Conservation (phyloP, 2,113 vertebrate species). For the Symphodus melops region DNA sequence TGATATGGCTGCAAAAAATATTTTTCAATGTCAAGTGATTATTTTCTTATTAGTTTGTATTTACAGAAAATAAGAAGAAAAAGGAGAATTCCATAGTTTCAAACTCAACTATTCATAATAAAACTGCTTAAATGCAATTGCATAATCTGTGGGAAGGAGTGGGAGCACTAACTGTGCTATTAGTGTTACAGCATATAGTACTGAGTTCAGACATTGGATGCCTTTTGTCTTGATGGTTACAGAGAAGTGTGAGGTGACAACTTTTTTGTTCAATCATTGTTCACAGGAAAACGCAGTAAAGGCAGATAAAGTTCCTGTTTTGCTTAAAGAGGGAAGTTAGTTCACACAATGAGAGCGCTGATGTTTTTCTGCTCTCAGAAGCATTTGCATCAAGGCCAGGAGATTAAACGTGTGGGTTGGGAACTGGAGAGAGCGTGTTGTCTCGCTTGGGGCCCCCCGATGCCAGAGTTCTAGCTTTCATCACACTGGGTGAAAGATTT, state of each 20-base stretch:
- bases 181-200: neutral
- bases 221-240: conserved; percentile 18
- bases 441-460: conserved; percentile 69
- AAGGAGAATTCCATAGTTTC: neutral
- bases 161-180: conserved; percentile 24
- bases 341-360: conserved; percentile 60
- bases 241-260: conserved; percentile 38
- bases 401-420: conserved; percentile 83
- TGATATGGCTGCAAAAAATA: too few relatives aligned
- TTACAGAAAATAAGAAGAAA: neutral
- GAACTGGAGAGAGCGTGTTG: conserved; percentile 75
- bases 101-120: neutral
- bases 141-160: conserved; percentile 33
- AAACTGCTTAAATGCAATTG: conserved; percentile 17
- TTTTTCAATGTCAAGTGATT: neutral
- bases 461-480: conserved; percentile 76
- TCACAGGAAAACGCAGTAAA: conserved; percentile 53
- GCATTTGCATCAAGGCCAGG: conserved; percentile 80
- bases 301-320: conserved; percentile 71
- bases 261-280: conserved; percentile 50
- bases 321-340: conserved; percentile 75
- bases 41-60: neutral
- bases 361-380: conserved; percentile 70
- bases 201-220: neutral
- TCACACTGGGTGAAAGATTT: conserved; percentile 74